A percentile compares a stretch with the other conserved stretches of the same genome.
These are phyloP conservation scores for Xiphorhynchus elegans DNA, from an alignment of 2,113 vertebrate species.

Conservation along the genomic window DNA sequence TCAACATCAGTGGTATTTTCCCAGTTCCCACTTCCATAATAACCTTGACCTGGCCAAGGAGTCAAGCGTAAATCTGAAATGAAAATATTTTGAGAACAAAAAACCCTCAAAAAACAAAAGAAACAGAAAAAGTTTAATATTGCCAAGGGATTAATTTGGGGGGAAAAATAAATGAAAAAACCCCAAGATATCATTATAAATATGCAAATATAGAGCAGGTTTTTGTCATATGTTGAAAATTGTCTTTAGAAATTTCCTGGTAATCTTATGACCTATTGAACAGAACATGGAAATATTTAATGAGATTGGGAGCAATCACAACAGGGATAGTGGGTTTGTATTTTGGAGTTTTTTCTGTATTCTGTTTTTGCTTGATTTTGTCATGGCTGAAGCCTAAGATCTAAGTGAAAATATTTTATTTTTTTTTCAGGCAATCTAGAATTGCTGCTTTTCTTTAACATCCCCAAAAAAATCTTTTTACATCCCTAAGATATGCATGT, in stretches of 20 bases:
- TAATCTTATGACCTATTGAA: neutral
- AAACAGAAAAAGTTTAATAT: neutral
- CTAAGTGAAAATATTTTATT: neutral
- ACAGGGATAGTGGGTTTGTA: neutral
- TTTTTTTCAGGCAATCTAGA: neutral
- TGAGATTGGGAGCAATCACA: neutral
- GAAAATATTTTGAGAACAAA: neutral
- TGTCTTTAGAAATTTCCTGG: neutral
- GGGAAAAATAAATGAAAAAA: neutral
- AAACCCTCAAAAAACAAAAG: neutral
- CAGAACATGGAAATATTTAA: neutral
- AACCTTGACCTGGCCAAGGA: neutral
- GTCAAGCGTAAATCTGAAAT: neutral
- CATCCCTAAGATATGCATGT: neutral
- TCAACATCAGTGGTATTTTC: neutral
- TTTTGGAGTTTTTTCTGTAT: neutral
- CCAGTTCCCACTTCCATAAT: neutral
- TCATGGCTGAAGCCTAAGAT: neutral
- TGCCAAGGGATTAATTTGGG: neutral
- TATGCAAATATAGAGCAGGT: neutral
- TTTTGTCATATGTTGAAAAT: neutral
- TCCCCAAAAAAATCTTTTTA: neutral
- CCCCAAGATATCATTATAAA: neutral
- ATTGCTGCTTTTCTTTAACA: neutral
- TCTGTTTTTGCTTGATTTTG: neutral